Percentiles rank a stretch among this genome's conserved stretches.
Conservation (phyloP, 2,113 vertebrate species). For the Oryctolagus cuniculus region mOryCun1.1 NC_091432.1:189904501-189905000, state of each 20-base stretch:
- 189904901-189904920: not conserved
- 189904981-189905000: constrained; percentile 74
- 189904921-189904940: not conserved
- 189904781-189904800: constrained; percentile 15
- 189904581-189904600: not conserved
- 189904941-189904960: not conserved
- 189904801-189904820: not conserved
- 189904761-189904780: not conserved
- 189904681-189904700: not conserved
- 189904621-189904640: not conserved
- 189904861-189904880: constrained; percentile 2
- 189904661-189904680: constrained; percentile 27
- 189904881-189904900: not conserved
- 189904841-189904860: not conserved
- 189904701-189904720: not conserved
- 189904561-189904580: no score
- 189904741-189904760: constrained; percentile 25
- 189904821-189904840: not conserved
- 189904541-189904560: not conserved
- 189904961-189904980: constrained; percentile 28
- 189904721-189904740: not conserved
- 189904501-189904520: not conserved
- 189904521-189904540: not conserved
- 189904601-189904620: not conserved
- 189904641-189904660: constrained; percentile 17